Evolutionary conservation across 2,797 vertebrate genomes (phyloP).

Genomic region (Pangasius macronema): DNA sequence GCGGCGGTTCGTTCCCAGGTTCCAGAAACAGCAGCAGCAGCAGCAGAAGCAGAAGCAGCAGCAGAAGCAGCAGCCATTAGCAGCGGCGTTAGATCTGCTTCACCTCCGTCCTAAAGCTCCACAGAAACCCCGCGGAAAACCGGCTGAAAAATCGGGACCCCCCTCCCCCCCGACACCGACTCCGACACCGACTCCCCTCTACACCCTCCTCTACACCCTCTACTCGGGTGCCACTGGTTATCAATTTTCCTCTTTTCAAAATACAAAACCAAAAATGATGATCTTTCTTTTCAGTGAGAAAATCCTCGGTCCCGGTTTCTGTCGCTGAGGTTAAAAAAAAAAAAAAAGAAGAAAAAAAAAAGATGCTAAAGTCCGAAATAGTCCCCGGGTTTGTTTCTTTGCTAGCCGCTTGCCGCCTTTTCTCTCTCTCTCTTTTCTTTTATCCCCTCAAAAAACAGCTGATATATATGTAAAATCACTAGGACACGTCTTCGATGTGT

Average conservation of each 20-base stretch:
- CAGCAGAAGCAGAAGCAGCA: slow-evolving; percentile 70
- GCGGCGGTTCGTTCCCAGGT: slow-evolving; percentile 76
- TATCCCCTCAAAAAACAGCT: neutral
- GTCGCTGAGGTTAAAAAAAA: slow-evolving; percentile 15
- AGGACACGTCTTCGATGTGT: neutral
- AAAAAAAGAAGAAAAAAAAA: neutral
- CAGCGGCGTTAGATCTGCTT: slow-evolving; percentile 68
- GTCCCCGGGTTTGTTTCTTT: slow-evolving; percentile 13
- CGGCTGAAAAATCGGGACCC: slow-evolving; percentile 68
- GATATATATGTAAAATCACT: slow-evolving; percentile 12
- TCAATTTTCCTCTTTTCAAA: slow-evolving; percentile 45
- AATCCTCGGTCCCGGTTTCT: neutral
- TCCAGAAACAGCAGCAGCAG: slow-evolving; percentile 72
- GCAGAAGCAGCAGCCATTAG: slow-evolving; percentile 79
- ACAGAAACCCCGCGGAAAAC: slow-evolving; percentile 57
- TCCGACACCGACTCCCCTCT: slow-evolving; percentile 69
- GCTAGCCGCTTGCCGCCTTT: neutral
- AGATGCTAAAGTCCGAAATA: slow-evolving; percentile 9
- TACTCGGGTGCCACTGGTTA: slow-evolving; percentile 62
- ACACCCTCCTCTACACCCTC: no score
- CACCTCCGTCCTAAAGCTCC: slow-evolving; percentile 69
- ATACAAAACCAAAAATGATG: no score
- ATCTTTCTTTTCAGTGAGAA: no score
- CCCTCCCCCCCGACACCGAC: slow-evolving; percentile 57
- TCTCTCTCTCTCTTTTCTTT: neutral